These are phyloP conservation scores for Calameuta idolon DNA, from an alignment of 2,888 invertebrate species.

Conservation along the genomic window DNA sequence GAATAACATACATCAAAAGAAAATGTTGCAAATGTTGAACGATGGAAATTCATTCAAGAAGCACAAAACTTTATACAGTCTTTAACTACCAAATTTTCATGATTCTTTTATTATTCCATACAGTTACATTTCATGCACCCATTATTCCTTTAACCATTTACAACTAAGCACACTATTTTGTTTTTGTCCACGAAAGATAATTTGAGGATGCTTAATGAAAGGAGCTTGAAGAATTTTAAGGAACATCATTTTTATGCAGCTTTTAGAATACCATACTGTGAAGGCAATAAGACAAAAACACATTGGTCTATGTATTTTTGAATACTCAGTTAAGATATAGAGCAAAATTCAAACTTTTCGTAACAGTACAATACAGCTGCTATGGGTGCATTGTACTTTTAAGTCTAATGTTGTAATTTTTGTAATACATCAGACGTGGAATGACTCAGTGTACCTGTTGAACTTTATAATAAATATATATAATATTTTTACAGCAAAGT, in stretches of 20 bases:
- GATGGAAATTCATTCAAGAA: background rate
- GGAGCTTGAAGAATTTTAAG: background rate
- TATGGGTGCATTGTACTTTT: background rate
- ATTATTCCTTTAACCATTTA: background rate
- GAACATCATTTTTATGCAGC: background rate
- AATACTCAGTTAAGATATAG: background rate
- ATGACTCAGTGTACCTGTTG: background rate
- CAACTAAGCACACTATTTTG: background rate
- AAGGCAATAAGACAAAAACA: background rate
- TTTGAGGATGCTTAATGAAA: background rate
- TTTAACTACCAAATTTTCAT: background rate
- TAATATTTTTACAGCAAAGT: slow-evolving; percentile 28
- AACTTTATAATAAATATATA: slow-evolving; percentile 31
- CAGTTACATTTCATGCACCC: background rate
- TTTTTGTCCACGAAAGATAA: background rate
- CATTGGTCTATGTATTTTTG: background rate
- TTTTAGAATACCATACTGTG: background rate
- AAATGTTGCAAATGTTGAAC: background rate
- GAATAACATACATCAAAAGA: background rate
- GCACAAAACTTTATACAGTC: background rate
- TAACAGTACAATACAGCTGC: background rate
- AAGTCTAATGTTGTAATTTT: background rate
- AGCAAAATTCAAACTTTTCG: background rate
- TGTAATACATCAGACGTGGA: background rate
- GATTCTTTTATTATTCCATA: background rate